Conservation (phyloP, 2,888 invertebrate genomes). For the Microplitis manilae region DNA sequence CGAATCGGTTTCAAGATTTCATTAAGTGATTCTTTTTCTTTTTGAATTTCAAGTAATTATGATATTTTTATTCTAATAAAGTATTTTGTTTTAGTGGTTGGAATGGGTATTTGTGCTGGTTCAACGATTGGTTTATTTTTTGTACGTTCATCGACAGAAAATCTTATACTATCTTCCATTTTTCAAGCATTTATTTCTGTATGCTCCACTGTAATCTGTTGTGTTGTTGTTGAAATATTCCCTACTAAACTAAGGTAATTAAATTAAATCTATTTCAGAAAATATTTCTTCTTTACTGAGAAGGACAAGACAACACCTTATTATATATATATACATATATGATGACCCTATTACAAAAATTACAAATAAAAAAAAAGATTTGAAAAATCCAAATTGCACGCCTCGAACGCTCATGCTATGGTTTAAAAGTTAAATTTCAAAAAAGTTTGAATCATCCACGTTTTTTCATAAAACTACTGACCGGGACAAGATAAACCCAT, state of each 20-base stretch:
- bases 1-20: slow-evolving; percentile 85
- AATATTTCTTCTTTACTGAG: no score
- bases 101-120: slow-evolving; percentile 80
- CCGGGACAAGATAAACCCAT: no score
- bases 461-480: no score
- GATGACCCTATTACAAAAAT: no score
- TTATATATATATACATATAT: no score
- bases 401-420: no score
- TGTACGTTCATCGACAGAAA: slow-evolving; percentile 82
- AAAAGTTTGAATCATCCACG: no score
- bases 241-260: slow-evolving; percentile 84
- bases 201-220: slow-evolving; percentile 84
- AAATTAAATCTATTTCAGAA: no score
- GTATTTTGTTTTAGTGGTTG: slow-evolving; percentile 76
- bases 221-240: slow-evolving; percentile 84
- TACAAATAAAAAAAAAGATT: no score
- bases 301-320: no score
- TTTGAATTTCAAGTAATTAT: slow-evolving; percentile 5
- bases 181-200: slow-evolving; percentile 86
- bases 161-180: slow-evolving; percentile 82
- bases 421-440: no score
- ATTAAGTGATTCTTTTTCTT: slow-evolving; percentile 74
- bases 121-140: slow-evolving; percentile 83
- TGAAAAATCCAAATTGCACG: no score
- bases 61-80: neutral